Percentiles rank a stretch among this genome's conserved stretches.
Evolutionary conservation across 2,797 vertebrate genomes (phyloP).

Genomic region (Rhabdophis nuchalis): DNA sequence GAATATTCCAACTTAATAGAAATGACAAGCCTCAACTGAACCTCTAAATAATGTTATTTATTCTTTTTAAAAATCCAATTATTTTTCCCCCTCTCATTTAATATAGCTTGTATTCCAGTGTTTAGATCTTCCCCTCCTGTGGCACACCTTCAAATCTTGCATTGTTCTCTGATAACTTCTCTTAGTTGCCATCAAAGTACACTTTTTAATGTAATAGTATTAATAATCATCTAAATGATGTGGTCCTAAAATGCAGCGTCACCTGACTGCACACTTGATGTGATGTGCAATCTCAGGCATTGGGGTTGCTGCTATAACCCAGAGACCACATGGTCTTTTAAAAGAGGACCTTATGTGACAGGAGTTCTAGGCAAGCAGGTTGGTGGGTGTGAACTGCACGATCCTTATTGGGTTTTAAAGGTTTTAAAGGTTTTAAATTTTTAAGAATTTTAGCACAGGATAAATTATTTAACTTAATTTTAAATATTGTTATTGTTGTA

Average conservation of each 20-base stretch:
- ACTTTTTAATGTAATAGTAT: neutral
- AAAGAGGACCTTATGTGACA: neutral
- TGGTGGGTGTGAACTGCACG: neutral
- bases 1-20: conserved; percentile 55
- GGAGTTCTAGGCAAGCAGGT: neutral
- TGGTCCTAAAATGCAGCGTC: neutral
- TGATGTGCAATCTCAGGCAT: neutral
- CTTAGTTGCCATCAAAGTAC: neutral
- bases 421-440: no score
- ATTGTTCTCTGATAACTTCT: neutral
- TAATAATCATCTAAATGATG: neutral
- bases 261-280: neutral
- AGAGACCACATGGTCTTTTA: neutral
- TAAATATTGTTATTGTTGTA: no score
- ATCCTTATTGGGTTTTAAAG: no score
- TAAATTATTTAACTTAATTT: no score
- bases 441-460: no score
- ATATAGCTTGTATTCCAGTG: neutral
- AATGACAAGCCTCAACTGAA: conserved; percentile 52
- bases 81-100: neutral
- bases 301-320: neutral
- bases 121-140: neutral
- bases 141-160: neutral
- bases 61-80: neutral
- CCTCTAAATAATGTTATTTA: conserved; percentile 58